Evolutionary conservation across 2,888 invertebrate genomes (phyloP).

Genomic region (Amiota communis): DNA sequence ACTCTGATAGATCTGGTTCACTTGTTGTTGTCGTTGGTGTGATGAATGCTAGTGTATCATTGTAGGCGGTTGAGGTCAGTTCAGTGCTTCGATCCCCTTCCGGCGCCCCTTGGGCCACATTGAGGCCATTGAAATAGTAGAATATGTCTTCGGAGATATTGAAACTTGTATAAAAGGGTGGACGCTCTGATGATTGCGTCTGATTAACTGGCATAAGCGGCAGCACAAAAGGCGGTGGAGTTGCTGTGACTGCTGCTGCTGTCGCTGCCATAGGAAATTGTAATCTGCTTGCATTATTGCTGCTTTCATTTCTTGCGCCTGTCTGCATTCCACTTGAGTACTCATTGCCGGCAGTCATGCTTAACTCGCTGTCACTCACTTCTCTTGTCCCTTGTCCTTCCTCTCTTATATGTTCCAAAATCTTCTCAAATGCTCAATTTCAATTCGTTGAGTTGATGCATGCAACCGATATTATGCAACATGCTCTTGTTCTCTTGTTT

Average conservation of each 20-base stretch:
- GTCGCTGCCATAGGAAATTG: slow-evolving; percentile 42
- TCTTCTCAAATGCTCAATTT: slow-evolving; percentile 25
- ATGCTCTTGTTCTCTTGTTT: neutral
- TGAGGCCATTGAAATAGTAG: slow-evolving; percentile 69
- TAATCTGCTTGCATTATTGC: slow-evolving; percentile 8
- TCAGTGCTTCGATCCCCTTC: slow-evolving; percentile 47
- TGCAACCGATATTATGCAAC: neutral
- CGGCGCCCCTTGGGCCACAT: slow-evolving; percentile 40
- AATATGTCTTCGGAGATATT: slow-evolving; percentile 71
- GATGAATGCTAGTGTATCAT: slow-evolving; percentile 29
- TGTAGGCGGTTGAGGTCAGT: slow-evolving; percentile 40
- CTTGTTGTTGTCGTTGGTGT: slow-evolving; percentile 55
- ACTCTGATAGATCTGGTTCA: slow-evolving; percentile 70
- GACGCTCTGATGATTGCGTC: slow-evolving; percentile 45
- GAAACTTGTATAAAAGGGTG: slow-evolving; percentile 68
- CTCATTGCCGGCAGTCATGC: slow-evolving; percentile 34
- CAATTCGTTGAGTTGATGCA: slow-evolving; percentile 48
- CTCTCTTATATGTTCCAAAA: too few relatives aligned
- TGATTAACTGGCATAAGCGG: slow-evolving; percentile 55
- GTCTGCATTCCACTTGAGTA: slow-evolving; percentile 32
- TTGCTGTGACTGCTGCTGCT: slow-evolving; percentile 59
- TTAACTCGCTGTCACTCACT: slow-evolving; percentile 20
- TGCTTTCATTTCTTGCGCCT: neutral
- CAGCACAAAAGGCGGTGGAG: slow-evolving; percentile 51
- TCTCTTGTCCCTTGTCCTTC: too few relatives aligned